Evolutionary conservation across 1,140 invertebrate species (phyloP), one percentile per base, ranked within the genome.

Genomic region (Nomia melanderi): DNA sequence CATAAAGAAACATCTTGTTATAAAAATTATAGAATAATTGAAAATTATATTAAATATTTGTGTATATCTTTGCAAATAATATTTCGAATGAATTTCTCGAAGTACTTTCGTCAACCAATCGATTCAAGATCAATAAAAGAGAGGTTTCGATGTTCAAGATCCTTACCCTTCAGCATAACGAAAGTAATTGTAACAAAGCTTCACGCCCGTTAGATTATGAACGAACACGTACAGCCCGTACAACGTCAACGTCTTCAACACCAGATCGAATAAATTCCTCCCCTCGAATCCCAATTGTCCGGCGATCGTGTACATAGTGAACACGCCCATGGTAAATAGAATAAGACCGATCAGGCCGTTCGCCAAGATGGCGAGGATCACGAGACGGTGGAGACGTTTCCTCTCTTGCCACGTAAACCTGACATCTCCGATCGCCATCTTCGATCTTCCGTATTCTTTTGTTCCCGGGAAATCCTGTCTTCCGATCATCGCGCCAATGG

Each of bases 161-260:
- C 17, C 20, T 78, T 64, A 78, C 59, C 76, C 59, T 47, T 78
- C 69, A 3, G 76, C 69, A 11, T 73, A 78, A 12, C 41, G 65
- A 31, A 77, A 77, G 14, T 78, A 78, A 71, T 77, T 77, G 6
- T 62, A 62, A 11, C 56, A 73, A n/a, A 78, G 29, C 23, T 57
- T 71, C 23, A 72, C 12, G 23, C 69, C 69, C 12, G 65, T 2
- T 20, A 64, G 29, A 27, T 64, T 78, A 17, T 78, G 60, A 23
- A 64, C 20, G 50, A 56, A 39, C 8, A 77, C 33, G 44, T 60
- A 77, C 2, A 56, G 23, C 1, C 67, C 76, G 29, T 78, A 73
- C 2, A 73, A 17, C n/a, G 59, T 39, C 8, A 78, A 2, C 0
- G 47, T 78, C 14, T 41, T 65, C 5, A 64, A 70, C 6, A 70